Evolutionary conservation across 1,140 invertebrate genomes (phyloP), one percentile per base, ranked within the genome.

Genomic region (Potamilus streckersoni): DNA sequence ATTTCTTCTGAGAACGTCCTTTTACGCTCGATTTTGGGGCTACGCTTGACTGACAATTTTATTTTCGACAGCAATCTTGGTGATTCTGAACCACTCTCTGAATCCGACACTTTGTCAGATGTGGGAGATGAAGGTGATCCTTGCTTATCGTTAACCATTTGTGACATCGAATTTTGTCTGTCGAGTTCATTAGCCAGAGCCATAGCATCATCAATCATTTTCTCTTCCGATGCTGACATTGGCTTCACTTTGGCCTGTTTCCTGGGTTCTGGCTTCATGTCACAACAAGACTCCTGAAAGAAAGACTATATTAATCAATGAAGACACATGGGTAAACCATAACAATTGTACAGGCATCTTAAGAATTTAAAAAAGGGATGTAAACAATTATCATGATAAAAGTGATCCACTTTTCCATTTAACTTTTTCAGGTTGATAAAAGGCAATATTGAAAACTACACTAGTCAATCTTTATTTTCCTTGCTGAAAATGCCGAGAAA

Each of bases 171-270:
- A 20, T 64, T 73, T n/a, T 83, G 79, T 23, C 80, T 67, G 0
- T 95, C 96, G 72, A 98, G 92, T 90, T 98, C 96, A 91, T 97
- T 97, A 31, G 96, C 96, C 90, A 98, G 92, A 56, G 95, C 96
- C 78, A 98, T 97, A 11, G 97, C 97, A 63, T 95, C 95, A 82
- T 98, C 96, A 55, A 99, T 91, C n/a, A 95, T 96, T 87, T 94
- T 95, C 86, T 97, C 93, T 89, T 98, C 97, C 74, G 96, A 94
- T 0, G 96, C 95, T 27, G 97, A 98, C 90, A 98, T 97, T 17
- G 95, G 95, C 89, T 98, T 98, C 67, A 99, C 87, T 66, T 87
- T 87, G 31, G 86, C 85, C 72, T 88, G 87, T 73, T 85, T 85
- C 74, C 82, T 82, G 59, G 74, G 68, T 72, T 86, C 83, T 57